phyloP scores from a whole-genome alignment of 2,888 invertebrate genomes.

The Erynnis tages region DNA sequence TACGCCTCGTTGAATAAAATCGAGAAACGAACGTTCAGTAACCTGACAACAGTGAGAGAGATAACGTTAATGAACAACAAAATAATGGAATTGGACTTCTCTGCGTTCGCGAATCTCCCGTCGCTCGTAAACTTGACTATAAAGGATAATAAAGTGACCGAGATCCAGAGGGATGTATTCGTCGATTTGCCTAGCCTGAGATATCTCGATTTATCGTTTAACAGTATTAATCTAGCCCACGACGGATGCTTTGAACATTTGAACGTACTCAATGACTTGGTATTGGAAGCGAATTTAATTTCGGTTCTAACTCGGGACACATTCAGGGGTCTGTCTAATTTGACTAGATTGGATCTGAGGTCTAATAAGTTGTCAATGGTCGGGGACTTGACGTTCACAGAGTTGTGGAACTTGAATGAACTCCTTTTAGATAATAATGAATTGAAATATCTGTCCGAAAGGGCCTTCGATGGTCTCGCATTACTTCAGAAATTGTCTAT shows the following conservation, averaged over 20 bases:
- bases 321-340: slow-evolving; percentile 87
- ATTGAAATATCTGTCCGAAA: slow-evolving; percentile 87
- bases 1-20: slow-evolving; percentile 87
- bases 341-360: slow-evolving; percentile 88
- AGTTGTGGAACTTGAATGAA: slow-evolving; percentile 87
- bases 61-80: slow-evolving; percentile 87
- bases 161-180: slow-evolving; percentile 88
- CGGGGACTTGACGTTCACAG: slow-evolving; percentile 89
- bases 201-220: slow-evolving; percentile 91
- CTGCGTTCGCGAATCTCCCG: slow-evolving; percentile 87
- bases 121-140: slow-evolving; percentile 86
- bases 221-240: slow-evolving; percentile 91
- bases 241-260: slow-evolving; percentile 91
- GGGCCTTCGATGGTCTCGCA: slow-evolving; percentile 88
- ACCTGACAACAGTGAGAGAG: slow-evolving; percentile 85
- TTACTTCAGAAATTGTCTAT: slow-evolving; percentile 87
- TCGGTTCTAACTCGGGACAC: slow-evolving; percentile 88
- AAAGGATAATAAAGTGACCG: slow-evolving; percentile 88
- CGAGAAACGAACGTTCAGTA: slow-evolving; percentile 87
- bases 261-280: slow-evolving; percentile 87
- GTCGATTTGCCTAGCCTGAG: slow-evolving; percentile 87
- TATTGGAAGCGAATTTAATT: slow-evolving; percentile 89
- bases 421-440: slow-evolving; percentile 86
- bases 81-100: slow-evolving; percentile 85
- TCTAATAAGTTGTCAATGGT: slow-evolving; percentile 89